These are phyloP conservation scores for Caenorhabditis sp. DNA, from an alignment of 2,888 invertebrate species.

Conservation along the genomic window DNA sequence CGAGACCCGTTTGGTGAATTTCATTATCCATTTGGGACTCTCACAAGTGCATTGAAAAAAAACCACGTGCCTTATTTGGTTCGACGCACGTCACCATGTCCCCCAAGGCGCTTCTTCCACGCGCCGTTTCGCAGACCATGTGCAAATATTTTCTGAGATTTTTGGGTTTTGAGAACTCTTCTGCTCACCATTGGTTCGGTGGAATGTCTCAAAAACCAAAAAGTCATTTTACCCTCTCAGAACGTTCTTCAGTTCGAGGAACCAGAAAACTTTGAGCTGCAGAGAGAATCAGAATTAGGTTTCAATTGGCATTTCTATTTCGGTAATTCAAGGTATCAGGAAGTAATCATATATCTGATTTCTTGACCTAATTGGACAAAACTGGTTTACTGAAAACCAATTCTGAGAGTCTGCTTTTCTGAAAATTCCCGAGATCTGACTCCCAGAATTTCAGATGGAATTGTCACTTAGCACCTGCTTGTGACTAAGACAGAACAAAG, in stretches of 20 bases:
- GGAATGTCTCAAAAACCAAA: background rate
- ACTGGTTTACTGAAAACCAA: no score
- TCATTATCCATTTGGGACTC: conserved; percentile 3
- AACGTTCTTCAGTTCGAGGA: no score
- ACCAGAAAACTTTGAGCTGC: no score
- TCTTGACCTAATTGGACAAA: no score
- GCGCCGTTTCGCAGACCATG: conserved; percentile 3
- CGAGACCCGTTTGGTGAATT: background rate
- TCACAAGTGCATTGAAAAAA: conserved; percentile 6
- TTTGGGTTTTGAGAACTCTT: background rate
- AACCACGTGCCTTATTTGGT: conserved; percentile 7
- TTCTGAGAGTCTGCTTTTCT: no score
- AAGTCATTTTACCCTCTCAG: background rate
- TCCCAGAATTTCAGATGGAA: no score
- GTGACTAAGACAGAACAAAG: no score
- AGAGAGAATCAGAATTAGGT: background rate
- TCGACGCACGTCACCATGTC: conserved; percentile 8
- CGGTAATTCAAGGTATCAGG: background rate
- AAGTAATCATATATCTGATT: no score
- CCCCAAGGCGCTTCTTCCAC: conserved; percentile 7
- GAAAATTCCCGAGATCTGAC: no score
- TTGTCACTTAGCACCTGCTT: no score
- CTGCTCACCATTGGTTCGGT: background rate
- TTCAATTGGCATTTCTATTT: background rate
- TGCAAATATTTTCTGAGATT: conserved; percentile 7